These are phyloP conservation scores for Polylopha cassiicola DNA, from an alignment of 2,888 invertebrate species.

Conservation along the genomic window DNA sequence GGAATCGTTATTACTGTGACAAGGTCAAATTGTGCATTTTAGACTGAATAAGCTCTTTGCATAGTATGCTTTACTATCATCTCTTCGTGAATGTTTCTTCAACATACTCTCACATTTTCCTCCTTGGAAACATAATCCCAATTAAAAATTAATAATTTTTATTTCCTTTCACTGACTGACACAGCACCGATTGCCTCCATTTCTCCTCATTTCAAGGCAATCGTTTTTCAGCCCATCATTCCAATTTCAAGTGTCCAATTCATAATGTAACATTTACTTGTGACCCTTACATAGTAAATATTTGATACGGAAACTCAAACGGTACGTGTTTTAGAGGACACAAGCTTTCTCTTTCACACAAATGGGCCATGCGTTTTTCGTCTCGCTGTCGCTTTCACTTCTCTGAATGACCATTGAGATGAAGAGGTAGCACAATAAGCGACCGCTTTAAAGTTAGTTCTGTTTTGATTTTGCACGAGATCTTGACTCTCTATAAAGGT, in stretches of 20 bases:
- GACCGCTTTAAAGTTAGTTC: constrained; percentile 6
- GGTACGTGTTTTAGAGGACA: constrained; percentile 41
- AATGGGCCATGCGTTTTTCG: constrained; percentile 24
- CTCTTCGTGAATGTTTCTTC: no score
- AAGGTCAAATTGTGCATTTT: no score
- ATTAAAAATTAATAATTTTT: no score
- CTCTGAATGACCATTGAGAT: constrained; percentile 27
- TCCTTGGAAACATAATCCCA: no score
- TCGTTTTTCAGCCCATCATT: no score
- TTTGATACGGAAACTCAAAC: constrained; percentile 40
- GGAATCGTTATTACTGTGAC: no score
- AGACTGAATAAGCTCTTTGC: no score
- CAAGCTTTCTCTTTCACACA: constrained; percentile 31
- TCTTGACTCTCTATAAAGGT: constrained; percentile 1
- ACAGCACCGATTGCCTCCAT: no score
- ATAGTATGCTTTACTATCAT: no score
- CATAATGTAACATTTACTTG: constrained; percentile 8
- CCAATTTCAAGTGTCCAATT: constrained; percentile 1
- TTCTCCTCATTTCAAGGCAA: no score
- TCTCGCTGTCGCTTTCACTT: constrained; percentile 32
- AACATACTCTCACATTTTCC: no score
- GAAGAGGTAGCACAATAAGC: constrained; percentile 21
- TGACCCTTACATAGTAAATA: constrained; percentile 11
- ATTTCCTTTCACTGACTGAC: no score
- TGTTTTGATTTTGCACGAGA: constrained; percentile 6